Evolutionary conservation across 2,888 invertebrate genomes (phyloP), one percentile per base, ranked within the genome.

Genomic region (Drosophila infuscata): DNA sequence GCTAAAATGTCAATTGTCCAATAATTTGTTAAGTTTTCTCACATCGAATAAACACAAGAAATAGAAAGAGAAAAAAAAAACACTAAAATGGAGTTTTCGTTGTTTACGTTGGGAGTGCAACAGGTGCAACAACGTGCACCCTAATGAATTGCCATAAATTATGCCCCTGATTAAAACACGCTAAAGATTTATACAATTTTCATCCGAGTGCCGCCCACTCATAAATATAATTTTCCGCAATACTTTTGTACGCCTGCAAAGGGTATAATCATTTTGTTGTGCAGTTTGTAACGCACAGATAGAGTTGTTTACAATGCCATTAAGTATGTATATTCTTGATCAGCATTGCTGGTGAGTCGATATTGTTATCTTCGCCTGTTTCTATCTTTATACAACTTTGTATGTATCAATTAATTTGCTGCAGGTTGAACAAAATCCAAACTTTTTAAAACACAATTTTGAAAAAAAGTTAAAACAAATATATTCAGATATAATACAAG

Each of bases 131-230:
- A 30, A 20, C 1, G 29, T 5, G 17, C 32, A 48, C 17, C 35
- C 20, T 53, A 76, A 78, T 78, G 38, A 65, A 53, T 61, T 25
- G 46, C 15, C 15, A 46, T 46, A 46, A 46, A 46, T 46, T 25
- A 46, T 25, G 25, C 15, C 25, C 15, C 15, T 25, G 46, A 46
- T 46, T 46, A 46, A 46, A 46, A 46, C 12, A 46, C 46, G 25
- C 46, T 15, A 73, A 68, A 61, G 60, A 76, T 74, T 74, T 68
- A 79, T 62, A 36, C 52, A 56, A 66, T 56, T 66, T 62, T 58
- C 54, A 67, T 73, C 36, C 35, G 56, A 25, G 25, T 33, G 38
- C 38, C 71, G 58, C 71, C 61, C 68, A 59, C 46, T 59, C 33
- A 75, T 75, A 68, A 60, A 73, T 64, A 61, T 30, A 61, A 58